A percentile compares a stretch with the other conserved stretches of the same genome.
Conservation (phyloP, 1,140 invertebrate genomes). For the Stegodyphus mimosarum region DNA sequence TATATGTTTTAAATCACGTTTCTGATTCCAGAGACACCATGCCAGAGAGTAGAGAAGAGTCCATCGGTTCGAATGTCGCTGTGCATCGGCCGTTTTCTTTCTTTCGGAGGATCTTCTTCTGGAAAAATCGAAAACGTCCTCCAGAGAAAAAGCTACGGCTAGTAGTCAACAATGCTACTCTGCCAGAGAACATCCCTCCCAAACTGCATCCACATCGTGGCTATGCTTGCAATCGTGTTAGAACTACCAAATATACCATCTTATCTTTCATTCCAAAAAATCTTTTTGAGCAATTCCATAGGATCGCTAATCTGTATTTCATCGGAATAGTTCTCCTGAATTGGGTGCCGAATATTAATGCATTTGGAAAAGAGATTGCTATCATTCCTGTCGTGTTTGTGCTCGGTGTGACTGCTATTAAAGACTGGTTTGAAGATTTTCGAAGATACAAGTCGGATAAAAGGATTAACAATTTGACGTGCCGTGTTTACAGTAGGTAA, state of each 20-base stretch:
- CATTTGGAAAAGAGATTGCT: constrained; percentile 95
- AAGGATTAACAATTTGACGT: constrained; percentile 92
- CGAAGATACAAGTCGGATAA: constrained; percentile 89
- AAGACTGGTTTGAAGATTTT: constrained; percentile 96
- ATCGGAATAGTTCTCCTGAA: constrained; percentile 95
- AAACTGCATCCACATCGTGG: constrained; percentile 86
- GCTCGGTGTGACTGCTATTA: constrained; percentile 94
- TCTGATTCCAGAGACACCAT: constrained; percentile 6
- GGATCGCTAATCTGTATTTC: constrained; percentile 98
- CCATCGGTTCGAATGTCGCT: neutral
- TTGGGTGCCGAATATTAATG: constrained; percentile 92
- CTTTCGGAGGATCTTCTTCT: constrained; percentile 26
- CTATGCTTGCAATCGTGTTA: constrained; percentile 81
- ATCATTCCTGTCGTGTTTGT: constrained; percentile 96
- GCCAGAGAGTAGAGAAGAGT: constrained; percentile 25
- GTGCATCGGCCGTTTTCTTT: constrained; percentile 24
- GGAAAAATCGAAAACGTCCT: constrained; percentile 22
- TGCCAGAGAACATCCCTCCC: constrained; percentile 70
- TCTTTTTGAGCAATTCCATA: constrained; percentile 96
- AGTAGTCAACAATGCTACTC: constrained; percentile 67
- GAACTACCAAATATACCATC: constrained; percentile 95
- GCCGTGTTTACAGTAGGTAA: constrained; percentile 90
- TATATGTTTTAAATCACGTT: too few species aligned
- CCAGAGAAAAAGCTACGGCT: constrained; percentile 61
- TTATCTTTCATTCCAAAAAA: constrained; percentile 96